phyloP scores from a whole-genome alignment of 2,888 invertebrate species.

The Apocheima hispidaria region DNA sequence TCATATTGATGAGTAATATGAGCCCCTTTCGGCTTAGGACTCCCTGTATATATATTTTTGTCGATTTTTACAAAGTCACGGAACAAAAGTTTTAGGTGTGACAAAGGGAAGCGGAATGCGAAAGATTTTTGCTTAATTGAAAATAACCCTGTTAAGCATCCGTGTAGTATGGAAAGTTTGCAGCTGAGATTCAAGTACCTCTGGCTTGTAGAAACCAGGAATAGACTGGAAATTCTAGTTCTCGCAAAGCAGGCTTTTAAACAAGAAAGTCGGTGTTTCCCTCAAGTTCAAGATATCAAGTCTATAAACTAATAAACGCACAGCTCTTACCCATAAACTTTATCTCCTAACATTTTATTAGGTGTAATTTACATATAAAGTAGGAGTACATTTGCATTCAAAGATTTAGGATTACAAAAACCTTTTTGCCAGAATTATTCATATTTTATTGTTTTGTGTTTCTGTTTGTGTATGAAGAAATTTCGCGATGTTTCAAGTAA shows the following conservation, averaged over 20 bases:
- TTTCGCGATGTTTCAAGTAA: not conserved
- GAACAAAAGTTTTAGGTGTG: too few species aligned
- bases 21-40: too few species aligned
- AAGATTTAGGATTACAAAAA: constrained; percentile 5
- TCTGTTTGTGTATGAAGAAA: not conserved
- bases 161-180: not conserved
- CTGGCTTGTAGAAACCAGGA: not conserved
- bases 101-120: too few species aligned
- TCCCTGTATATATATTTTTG: too few species aligned
- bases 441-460: not conserved
- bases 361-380: constrained; percentile 13
- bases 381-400: constrained; percentile 8
- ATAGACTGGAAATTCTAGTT: constrained; percentile 15
- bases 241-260: constrained; percentile 1
- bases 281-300: constrained; percentile 6
- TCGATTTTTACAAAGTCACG: too few species aligned
- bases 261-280: constrained; percentile 19
- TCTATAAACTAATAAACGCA: constrained; percentile 18
- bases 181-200: not conserved
- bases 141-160: not conserved
- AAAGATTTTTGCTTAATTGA: too few species aligned
- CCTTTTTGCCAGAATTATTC: not conserved
- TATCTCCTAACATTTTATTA: constrained; percentile 13
- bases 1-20: too few species aligned
- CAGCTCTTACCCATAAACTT: constrained; percentile 17